Conservation (phyloP, 2,113 vertebrate species). For the Phrynocephalus versicolor region DNA sequence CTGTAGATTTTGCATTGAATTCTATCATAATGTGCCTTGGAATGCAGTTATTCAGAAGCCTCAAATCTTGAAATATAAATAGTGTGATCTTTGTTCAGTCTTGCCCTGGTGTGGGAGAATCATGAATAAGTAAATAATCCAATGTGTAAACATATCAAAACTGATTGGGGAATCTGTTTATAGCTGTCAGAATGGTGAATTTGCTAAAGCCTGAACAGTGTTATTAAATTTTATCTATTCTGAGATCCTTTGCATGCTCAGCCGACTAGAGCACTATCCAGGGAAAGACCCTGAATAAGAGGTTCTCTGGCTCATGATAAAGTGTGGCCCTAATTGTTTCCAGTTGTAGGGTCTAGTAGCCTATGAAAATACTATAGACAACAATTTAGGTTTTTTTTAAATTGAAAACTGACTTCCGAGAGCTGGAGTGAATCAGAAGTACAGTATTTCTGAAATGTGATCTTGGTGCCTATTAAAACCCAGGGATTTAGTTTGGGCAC, state of each 20-base stretch:
- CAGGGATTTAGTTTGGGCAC: background rate
- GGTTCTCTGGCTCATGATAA: background rate
- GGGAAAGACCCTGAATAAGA: background rate
- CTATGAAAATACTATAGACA: background rate
- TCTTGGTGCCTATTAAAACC: background rate
- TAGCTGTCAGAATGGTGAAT: background rate
- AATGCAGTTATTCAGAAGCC: slow-evolving; percentile 32
- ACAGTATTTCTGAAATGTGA: background rate
- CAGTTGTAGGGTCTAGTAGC: background rate
- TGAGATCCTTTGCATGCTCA: too few species aligned
- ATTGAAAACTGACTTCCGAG: background rate
- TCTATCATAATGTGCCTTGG: background rate
- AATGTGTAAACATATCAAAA: slow-evolving; percentile 6
- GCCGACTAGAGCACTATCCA: background rate
- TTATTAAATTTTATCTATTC: background rate
- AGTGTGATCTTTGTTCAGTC: slow-evolving; percentile 14
- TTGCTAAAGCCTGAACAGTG: background rate
- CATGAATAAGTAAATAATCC: slow-evolving; percentile 22
- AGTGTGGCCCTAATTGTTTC: background rate
- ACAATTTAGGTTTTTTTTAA: background rate
- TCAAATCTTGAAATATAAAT: slow-evolving; percentile 42
- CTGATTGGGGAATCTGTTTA: background rate
- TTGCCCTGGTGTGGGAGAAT: background rate
- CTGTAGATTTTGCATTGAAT: background rate
- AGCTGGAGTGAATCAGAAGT: background rate